Percentiles rank a stretch among this genome's conserved stretches.
These are phyloP conservation scores for Carettochelys insculpta DNA, from an alignment of 2,113 vertebrate species.

Conservation along the genomic window DNA sequence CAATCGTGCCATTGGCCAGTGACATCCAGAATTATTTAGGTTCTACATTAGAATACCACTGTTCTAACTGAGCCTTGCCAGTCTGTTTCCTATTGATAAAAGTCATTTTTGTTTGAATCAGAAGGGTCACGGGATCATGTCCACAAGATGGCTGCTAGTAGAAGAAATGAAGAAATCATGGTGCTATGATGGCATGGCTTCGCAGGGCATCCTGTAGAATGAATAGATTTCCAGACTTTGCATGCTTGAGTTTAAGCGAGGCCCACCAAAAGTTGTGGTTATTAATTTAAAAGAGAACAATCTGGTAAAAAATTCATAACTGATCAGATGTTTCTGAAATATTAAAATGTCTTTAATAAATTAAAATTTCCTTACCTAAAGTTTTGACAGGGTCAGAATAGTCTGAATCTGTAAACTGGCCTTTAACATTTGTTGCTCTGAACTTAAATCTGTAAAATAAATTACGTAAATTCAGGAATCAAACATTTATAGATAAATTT, in stretches of 20 bases:
- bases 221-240: not conserved
- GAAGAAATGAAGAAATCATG: not conserved
- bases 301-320: not conserved
- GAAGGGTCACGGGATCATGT: not conserved
- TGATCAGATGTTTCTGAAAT: not conserved
- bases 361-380: slow-evolving; percentile 79
- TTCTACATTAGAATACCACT: not conserved
- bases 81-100: not conserved
- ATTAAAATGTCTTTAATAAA: slow-evolving; percentile 22
- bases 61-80: not conserved
- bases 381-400: slow-evolving; percentile 92
- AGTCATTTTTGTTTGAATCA: not conserved
- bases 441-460: slow-evolving; percentile 91
- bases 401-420: slow-evolving; percentile 94
- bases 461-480: slow-evolving; percentile 9
- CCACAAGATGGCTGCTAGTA: not conserved
- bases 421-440: slow-evolving; percentile 90
- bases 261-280: not conserved
- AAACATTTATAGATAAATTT: not conserved
- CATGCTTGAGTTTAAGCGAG: not conserved
- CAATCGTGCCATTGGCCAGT: not conserved
- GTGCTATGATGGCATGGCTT: not conserved
- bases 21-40: not conserved
- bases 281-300: not conserved
- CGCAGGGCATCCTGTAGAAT: not conserved